phyloP scores from a whole-genome alignment of 2,888 invertebrate species.

The Asteroscopus sphinx region DNA sequence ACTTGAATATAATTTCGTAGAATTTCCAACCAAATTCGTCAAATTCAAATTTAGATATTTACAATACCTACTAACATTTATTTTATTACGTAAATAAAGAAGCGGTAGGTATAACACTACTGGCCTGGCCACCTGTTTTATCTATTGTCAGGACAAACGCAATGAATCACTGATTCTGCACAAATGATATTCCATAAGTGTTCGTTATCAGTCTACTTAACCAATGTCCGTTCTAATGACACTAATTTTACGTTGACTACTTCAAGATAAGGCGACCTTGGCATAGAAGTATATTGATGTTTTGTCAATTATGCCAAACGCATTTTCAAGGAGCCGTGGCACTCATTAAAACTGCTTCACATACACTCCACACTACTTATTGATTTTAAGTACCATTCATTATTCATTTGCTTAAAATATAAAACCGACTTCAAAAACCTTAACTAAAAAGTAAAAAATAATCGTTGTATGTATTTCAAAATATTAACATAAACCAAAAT shows the following conservation, averaged over 20 bases:
- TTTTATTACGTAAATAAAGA: not conserved
- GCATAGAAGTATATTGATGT: slow-evolving; percentile 53
- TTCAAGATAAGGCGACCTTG: slow-evolving; percentile 58
- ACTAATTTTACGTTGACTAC: slow-evolving; percentile 57
- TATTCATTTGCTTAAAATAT: too few relatives aligned
- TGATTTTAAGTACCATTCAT: too few relatives aligned
- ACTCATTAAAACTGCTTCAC: slow-evolving; percentile 4
- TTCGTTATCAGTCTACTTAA: slow-evolving; percentile 62
- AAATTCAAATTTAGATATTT: too few relatives aligned
- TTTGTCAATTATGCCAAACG: slow-evolving; percentile 27
- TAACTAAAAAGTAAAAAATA: too few relatives aligned
- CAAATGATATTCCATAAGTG: slow-evolving; percentile 41
- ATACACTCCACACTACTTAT: too few relatives aligned
- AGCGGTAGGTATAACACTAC: not conserved
- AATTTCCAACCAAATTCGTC: too few relatives aligned
- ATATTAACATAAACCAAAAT: too few relatives aligned
- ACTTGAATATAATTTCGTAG: too few relatives aligned
- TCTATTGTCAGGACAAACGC: not conserved
- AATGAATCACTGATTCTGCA: slow-evolving; percentile 36
- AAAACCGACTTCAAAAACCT: too few relatives aligned
- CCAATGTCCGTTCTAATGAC: slow-evolving; percentile 63
- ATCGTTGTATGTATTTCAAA: too few relatives aligned
- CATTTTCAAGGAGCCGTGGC: slow-evolving; percentile 34
- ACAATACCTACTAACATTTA: not conserved
- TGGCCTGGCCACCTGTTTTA: slow-evolving; percentile 11